Evolutionary conservation across 1,140 invertebrate species (phyloP).

Genomic region (Yoshiicerus persimilis): DNA sequence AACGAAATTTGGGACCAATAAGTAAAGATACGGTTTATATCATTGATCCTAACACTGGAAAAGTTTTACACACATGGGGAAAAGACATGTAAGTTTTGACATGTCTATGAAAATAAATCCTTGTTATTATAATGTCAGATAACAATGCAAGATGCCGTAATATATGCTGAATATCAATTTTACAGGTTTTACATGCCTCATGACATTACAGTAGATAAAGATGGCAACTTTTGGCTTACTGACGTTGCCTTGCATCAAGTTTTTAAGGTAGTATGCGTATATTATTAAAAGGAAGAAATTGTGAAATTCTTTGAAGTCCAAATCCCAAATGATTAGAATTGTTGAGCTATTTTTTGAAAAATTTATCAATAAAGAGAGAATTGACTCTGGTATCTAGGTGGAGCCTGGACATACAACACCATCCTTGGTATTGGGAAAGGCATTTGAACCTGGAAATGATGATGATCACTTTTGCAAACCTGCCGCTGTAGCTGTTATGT

Average conservation of each 20-base stretch:
- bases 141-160: no score
- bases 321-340: no score
- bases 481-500: constrained; percentile 80
- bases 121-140: no score
- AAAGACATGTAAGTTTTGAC: constrained; percentile 69
- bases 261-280: constrained; percentile 66
- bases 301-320: no score
- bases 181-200: constrained; percentile 86
- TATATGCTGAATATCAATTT: no score
- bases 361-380: not conserved
- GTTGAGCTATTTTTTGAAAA: not conserved
- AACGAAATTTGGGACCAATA: constrained; percentile 69
- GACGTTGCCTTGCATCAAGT: constrained; percentile 94
- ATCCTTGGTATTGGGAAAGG: constrained; percentile 54
- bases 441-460: constrained; percentile 77
- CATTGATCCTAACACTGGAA: constrained; percentile 69
- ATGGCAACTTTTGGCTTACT: constrained; percentile 85
- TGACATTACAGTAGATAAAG: constrained; percentile 80
- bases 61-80: constrained; percentile 75
- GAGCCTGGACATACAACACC: constrained; percentile 39
- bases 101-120: no score
- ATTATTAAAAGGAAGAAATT: no score
- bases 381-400: constrained; percentile 32
- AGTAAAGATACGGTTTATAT: constrained; percentile 70
- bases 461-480: constrained; percentile 88